Evolutionary conservation across 2,888 invertebrate genomes (phyloP), one percentile per base, ranked within the genome.

Genomic region (Trichopoda pennipes): DNA sequence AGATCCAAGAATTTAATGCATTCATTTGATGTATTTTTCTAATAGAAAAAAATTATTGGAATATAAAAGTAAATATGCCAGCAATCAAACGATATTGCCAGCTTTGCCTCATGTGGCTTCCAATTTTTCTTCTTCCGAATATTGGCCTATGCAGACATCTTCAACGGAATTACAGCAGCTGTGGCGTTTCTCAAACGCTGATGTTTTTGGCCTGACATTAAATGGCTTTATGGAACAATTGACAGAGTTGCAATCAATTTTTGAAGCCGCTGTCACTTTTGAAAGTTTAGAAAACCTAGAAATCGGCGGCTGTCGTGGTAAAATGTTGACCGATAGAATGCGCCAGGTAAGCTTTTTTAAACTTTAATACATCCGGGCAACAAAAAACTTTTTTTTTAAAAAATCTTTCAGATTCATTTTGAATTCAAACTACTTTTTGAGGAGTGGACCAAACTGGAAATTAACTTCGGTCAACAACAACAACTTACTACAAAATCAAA

Each of bases 251-350:
- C 93, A 95, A 91, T 92, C 92, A 8, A 93, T 98, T 85, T 94
- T 98, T 85, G 94, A 94, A 74, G 94, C 95, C 0, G 95, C 95
- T 0, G 92, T 94, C 7, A 97, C 97, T 88, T 97, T 97, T 89
- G 92, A 95, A 77, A 97, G 97, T 89, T 91, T 98, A 79, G 98
- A 98, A 90, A 97, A 96, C 89, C 94, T 97, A 0, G 97, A 97
- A 91, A 93, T 97, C 80, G 94, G 95, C 53, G 90, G 91, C 1
- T 69, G 88, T 56, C 86, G 87, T 44, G 91, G 91, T 10, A 91
- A 89, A 85, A 76, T 86, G 16, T 87, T 90, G 0, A 90, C 90
- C 1, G 88, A 89, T 6, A 86, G 89, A 53, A 85, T 90, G 7
- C 81, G 87, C 51, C 87, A 87, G 86, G 91, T 91, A 66, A 68